A percentile compares a stretch with the other conserved stretches of the same genome.
phyloP scores from a whole-genome alignment of 2,888 invertebrate species.

The Drosophila parthenogenetica region DNA sequence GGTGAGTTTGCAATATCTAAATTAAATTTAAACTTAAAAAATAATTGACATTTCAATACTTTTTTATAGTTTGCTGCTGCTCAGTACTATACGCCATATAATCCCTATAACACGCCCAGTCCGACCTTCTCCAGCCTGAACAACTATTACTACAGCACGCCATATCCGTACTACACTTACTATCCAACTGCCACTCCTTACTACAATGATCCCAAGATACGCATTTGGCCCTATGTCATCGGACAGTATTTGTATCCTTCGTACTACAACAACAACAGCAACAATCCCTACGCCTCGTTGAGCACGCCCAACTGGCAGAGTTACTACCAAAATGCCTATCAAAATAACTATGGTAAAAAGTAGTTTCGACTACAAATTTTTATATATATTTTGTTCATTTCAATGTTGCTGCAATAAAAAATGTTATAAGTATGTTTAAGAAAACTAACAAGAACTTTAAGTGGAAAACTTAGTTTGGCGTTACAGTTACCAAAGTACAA shows the following conservation, averaged over 20 bases:
- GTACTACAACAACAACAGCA: constrained; percentile 64
- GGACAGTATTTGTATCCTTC: constrained; percentile 73
- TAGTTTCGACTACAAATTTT: constrained; percentile 26
- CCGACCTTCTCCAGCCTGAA: constrained; percentile 75
- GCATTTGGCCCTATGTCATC: constrained; percentile 79
- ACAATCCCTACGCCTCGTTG: constrained; percentile 64
- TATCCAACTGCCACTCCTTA: constrained; percentile 32
- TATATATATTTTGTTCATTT: background rate
- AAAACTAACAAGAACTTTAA: constrained; percentile 7
- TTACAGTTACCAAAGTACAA: constrained; percentile 17
- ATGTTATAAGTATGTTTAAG: constrained; percentile 8
- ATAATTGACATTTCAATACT: background rate
- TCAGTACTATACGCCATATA: constrained; percentile 65
- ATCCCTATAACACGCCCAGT: constrained; percentile 66
- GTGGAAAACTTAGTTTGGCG: background rate
- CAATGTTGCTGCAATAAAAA: constrained; percentile 26
- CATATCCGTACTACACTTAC: constrained; percentile 51
- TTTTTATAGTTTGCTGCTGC: constrained; percentile 39
- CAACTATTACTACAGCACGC: constrained; percentile 54
- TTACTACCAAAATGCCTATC: constrained; percentile 63
- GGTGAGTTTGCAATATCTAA: constrained; percentile 11
- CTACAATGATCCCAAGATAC: constrained; percentile 41
- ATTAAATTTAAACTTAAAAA: background rate
- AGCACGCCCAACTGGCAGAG: constrained; percentile 63
- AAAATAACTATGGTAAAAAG: constrained; percentile 60